Conservation (phyloP, 2,797 vertebrate genomes). For the Antennarius maculatus region DNA sequence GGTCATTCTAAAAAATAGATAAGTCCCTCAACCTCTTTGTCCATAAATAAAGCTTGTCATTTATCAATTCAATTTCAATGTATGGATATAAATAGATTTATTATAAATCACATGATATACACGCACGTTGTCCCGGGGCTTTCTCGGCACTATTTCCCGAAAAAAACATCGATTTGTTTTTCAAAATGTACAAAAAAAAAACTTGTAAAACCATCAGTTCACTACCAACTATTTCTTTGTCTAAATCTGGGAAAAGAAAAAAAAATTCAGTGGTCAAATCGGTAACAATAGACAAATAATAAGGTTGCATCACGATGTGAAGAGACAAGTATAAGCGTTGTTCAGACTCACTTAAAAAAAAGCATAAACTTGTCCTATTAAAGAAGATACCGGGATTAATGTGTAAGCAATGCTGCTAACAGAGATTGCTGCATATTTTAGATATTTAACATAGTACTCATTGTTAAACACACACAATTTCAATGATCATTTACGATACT, state of each 20-base stretch:
- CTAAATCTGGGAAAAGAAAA: not conserved
- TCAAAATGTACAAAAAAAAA: not conserved
- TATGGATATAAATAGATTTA: slow-evolving; percentile 64
- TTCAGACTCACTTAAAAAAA: slow-evolving; percentile 18
- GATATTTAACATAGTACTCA: slow-evolving; percentile 32
- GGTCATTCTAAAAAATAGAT: slow-evolving; percentile 71
- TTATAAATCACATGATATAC: slow-evolving; percentile 59
- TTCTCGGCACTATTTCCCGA: not conserved
- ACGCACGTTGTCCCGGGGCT: slow-evolving; percentile 24
- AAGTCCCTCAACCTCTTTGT: slow-evolving; percentile 60
- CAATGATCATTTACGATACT: fast-evolving
- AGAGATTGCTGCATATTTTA: slow-evolving; percentile 36
- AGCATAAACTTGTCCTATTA: slow-evolving; percentile 5
- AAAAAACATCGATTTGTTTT: not conserved
- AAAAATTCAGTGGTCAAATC: not conserved
- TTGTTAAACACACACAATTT: not conserved
- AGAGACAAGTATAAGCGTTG: not conserved
- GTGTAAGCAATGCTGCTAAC: slow-evolving; percentile 32
- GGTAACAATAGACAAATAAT: not conserved
- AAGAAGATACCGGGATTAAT: slow-evolving; percentile 53
- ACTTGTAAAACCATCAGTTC: slow-evolving; percentile 9
- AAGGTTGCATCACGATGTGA: not conserved
- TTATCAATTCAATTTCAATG: slow-evolving; percentile 69
- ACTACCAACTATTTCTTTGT: slow-evolving; percentile 4
- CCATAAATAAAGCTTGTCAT: slow-evolving; percentile 66